Evolutionary conservation across 2,113 vertebrate species (phyloP).

Genomic region (Amia ocellicauda): DNA sequence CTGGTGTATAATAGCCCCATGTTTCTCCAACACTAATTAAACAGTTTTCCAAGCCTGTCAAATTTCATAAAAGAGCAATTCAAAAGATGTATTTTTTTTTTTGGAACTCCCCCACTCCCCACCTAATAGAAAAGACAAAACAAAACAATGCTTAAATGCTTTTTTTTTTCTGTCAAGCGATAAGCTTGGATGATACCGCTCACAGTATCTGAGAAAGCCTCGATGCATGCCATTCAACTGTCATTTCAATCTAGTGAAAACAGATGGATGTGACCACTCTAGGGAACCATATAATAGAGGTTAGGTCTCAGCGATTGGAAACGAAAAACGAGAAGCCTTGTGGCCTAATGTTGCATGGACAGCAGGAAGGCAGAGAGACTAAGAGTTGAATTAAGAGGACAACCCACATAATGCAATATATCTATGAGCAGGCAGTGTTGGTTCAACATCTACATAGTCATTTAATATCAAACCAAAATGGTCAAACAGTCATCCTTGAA

Average conservation of each 20-base stretch:
- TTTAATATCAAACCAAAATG: no score
- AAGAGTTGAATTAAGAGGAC: no score
- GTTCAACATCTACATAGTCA: no score
- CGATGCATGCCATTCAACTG: background rate
- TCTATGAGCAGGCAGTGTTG: no score
- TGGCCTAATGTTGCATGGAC: background rate
- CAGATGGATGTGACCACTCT: background rate
- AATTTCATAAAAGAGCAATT: no score
- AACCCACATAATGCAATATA: no score
- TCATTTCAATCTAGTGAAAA: background rate
- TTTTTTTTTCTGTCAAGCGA: background rate
- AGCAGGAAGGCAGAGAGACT: background rate
- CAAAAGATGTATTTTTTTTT: background rate
- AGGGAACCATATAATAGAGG: background rate
- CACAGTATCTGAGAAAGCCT: background rate
- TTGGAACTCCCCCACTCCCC: no score
- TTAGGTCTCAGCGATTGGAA: background rate
- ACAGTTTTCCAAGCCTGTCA: no score
- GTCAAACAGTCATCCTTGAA: no score
- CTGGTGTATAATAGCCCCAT: no score
- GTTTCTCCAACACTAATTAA: no score
- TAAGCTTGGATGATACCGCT: background rate
- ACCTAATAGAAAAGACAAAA: background rate
- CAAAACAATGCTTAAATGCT: background rate
- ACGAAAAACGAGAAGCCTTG: background rate